phyloP scores from a whole-genome alignment of 2,113 vertebrate species.

The Microcebus griseorufus region DNA sequence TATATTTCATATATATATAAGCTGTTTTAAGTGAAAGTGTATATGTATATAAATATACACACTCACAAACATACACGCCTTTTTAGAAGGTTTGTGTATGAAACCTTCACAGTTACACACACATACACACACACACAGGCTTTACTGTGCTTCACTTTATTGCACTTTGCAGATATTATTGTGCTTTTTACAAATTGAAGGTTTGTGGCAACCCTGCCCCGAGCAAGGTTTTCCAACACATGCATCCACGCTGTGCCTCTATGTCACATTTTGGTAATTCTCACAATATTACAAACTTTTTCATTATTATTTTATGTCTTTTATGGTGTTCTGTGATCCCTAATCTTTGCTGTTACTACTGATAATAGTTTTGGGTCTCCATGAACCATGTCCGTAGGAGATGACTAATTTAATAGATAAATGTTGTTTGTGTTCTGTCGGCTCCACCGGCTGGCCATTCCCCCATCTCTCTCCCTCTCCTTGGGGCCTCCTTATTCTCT shows the following conservation, averaged over 20 bases:
- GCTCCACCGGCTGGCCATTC: background rate
- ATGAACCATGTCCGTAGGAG: background rate
- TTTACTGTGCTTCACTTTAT: background rate
- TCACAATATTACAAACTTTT: background rate
- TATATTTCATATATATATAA: background rate
- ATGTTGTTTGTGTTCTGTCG: background rate
- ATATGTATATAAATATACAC: background rate
- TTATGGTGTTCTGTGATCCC: background rate
- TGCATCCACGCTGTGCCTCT: background rate
- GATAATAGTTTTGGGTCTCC: background rate
- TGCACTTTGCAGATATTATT: background rate
- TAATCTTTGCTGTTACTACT: background rate
- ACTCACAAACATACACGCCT: fast-evolving
- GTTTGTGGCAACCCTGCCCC: background rate
- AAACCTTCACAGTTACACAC: background rate
- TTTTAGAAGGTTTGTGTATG: background rate
- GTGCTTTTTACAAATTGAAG: background rate
- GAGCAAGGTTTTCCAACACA: background rate
- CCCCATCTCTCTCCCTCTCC: background rate
- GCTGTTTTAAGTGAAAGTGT: background rate
- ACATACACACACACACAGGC: background rate
- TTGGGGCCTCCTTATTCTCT: background rate
- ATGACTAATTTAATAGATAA: background rate
- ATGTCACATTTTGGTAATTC: background rate
- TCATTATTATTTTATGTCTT: background rate